Percentiles rank a stretch among this genome's conserved stretches.
Conservation (phyloP, 2,113 vertebrate species). For the Serilophus lunatus region DNA sequence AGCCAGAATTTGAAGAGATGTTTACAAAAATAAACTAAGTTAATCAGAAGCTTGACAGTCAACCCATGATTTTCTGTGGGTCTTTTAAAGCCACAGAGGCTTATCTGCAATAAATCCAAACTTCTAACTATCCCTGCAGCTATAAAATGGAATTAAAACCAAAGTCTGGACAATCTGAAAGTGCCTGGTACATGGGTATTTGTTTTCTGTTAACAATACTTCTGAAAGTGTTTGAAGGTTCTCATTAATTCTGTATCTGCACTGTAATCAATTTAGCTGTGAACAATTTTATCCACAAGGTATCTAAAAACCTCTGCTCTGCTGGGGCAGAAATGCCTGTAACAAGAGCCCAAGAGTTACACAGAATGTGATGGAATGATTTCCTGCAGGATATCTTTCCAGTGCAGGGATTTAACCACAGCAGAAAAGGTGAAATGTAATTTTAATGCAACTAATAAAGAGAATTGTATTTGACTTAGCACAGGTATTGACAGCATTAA, state of each 20-base stretch:
- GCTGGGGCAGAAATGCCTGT: too few relatives aligned
- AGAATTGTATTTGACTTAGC: not conserved
- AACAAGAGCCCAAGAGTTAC: not conserved
- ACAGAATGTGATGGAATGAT: not conserved
- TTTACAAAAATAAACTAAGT: not conserved
- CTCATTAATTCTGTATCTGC: not conserved
- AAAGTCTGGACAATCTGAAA: not conserved
- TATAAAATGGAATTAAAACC: not conserved
- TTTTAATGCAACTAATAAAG: not conserved
- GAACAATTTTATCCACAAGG: not conserved
- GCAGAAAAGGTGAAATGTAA: not conserved
- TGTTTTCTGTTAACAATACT: not conserved
- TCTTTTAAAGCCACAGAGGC: not conserved
- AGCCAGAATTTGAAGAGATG: not conserved
- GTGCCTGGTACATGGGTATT: not conserved
- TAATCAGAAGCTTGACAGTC: not conserved
- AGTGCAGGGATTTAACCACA: not conserved
- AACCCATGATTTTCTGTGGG: too few relatives aligned
- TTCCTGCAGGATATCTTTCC: not conserved
- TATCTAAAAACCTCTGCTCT: not conserved
- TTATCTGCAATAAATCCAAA: not conserved
- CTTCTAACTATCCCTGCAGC: not conserved
- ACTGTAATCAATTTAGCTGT: not conserved
- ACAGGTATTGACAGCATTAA: not conserved
- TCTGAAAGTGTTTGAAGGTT: too few relatives aligned